Evolutionary conservation across 2,797 vertebrate species (phyloP), one percentile per base, ranked within the genome.

Genomic region (Chelon auratus): DNA sequence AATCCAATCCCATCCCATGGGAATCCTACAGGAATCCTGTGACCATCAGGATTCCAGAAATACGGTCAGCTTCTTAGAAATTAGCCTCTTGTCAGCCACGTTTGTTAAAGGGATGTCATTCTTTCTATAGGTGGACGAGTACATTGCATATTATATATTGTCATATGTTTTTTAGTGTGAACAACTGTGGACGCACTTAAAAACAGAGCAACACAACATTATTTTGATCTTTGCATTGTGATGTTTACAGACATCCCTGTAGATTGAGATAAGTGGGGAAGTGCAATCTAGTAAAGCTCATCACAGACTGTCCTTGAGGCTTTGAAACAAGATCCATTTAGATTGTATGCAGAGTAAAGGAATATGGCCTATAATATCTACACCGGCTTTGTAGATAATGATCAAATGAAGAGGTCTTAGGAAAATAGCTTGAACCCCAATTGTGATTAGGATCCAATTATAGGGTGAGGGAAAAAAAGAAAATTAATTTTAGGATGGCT

Each of bases 321-420:
- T 94, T 93, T 94, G 87, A 93, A 90, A 91, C 77, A 84, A 92
- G 89, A 94, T 93, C 91, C 86, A 93, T 93, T 94, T 92, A 93
- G 90, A 93, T 91, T 88, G 78, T 83, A 91, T 59, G 85, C 77
- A 90, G 84, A 90, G 82, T 81, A 86, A 91, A 93, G 83, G 81
- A 94, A 91, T 88, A 90, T 84, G 82, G 86, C 77, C 80, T 84
- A 86, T 91, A 92, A 92, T 93, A 93, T 91, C 89, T 90, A 84
- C 87, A 86, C 82, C 66, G 62, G 86, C 88, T 92, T 94, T 92
- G 89, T 81, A 93, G 93, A 95, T 95, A 93, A 88, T 81, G 82
- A 94, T 95, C 93, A 91, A 82, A 91, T 93, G 84, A 91, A 93
- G 88, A 90, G 91, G 88, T 91, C 88, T 91, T 90, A 89, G 89